Percentiles rank a stretch among this genome's conserved stretches.
Conservation (phyloP, 2,113 vertebrate species). For the Rhinichthys klamathensis region DNA sequence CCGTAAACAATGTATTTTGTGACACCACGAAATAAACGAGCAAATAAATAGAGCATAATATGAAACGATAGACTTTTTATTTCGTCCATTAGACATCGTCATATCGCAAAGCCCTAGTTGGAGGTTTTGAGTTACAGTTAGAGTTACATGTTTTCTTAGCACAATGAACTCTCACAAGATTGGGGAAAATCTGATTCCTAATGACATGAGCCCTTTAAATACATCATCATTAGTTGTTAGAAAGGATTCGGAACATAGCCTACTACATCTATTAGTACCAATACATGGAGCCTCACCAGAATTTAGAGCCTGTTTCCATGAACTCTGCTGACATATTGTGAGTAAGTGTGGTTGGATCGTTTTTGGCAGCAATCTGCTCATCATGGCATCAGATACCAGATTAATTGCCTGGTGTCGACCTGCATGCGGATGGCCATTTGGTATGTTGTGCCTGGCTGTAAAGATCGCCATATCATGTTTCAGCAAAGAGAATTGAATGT, state of each 20-base stretch:
- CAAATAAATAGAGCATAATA: too few species aligned
- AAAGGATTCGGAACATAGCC: neutral
- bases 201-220: neutral
- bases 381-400: slow-evolving; percentile 24
- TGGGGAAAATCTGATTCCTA: neutral
- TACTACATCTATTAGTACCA: neutral
- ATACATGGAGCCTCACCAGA: neutral
- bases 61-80: too few species aligned
- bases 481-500: slow-evolving; percentile 27
- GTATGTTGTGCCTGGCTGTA: slow-evolving; percentile 1
- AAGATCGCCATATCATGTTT: slow-evolving; percentile 37
- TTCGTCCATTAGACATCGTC: too few species aligned
- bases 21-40: too few species aligned
- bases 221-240: neutral
- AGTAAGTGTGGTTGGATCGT: slow-evolving; percentile 3
- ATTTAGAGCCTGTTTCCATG: neutral
- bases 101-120: neutral
- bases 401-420: slow-evolving; percentile 15
- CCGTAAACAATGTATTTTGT: too few species aligned
- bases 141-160: neutral
- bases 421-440: slow-evolving; percentile 17
- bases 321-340: slow-evolving; percentile 20
- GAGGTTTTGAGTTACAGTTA: neutral
- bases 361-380: slow-evolving; percentile 26
- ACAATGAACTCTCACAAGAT: neutral